Evolutionary conservation across 2,113 vertebrate genomes (phyloP), one percentile per base, ranked within the genome.

Genomic region (Cephalopholis sonnerati): DNA sequence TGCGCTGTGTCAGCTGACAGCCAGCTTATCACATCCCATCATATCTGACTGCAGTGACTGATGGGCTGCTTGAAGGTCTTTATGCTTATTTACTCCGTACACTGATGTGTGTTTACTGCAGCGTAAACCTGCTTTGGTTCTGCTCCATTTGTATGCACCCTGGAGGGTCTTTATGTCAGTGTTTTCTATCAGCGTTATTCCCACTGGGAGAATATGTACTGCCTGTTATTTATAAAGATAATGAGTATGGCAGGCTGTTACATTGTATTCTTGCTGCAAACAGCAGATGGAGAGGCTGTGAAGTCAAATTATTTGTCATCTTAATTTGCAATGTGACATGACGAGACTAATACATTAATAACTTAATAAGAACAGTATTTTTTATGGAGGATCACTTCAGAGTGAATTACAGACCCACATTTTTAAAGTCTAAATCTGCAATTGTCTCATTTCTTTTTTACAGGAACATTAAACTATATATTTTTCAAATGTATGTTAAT

Each of bases 201-300:
- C 51, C 64, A 11, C 27, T 5, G 20, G 61, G 70, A 4, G 27
- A 16, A 18, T n/a, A 16, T 57, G 58, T 16, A 7, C 59, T 50
- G 53, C 18, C 4, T 46, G 53, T 59, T 59, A 51, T 70, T 54
- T 64, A 57, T 66, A 22, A 62, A 50, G 62, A 61, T 41, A 44
- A 73, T 55, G 72, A 70, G 41, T 79, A 27, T 32, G 9, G 51
- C 25, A 59, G 64, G 51, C 51, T 83, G 55, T 57, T 68, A 3
- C 32, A 58, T 65, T 81, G 2, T 22, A 7, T 24, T 46, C n/a
- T n/a, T 64, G 41, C 22, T 64, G 25, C 17, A 9, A 22, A 11
- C 53, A 15, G 36, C 7, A 48, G 75, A 44, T 70, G 67, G 4
- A 53, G 39, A 79, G 39, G 61, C 7, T 11, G 24, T 5, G 6